Evolutionary conservation across 2,113 vertebrate genomes (phyloP).

Genomic region (Nerophis ophidion): DNA sequence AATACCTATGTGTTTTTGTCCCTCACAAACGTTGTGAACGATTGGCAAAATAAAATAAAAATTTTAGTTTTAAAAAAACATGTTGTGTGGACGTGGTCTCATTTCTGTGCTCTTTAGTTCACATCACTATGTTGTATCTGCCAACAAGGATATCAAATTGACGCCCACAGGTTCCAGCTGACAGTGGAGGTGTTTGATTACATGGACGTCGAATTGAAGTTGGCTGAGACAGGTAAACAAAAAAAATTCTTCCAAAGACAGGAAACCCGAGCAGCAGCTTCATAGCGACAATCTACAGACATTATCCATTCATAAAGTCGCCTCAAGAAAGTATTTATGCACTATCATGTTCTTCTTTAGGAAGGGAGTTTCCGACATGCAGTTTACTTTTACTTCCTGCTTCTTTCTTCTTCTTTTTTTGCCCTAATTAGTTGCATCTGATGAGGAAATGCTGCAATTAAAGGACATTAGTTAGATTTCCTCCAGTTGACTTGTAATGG

Average conservation of each 20-base stretch:
- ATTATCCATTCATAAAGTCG: neutral
- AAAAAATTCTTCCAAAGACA: conserved; percentile 40
- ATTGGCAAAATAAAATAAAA: too few relatives aligned
- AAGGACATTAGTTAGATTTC: conserved; percentile 44
- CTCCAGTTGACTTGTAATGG: conserved; percentile 21
- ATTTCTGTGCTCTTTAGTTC: neutral
- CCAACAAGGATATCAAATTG: conserved; percentile 47
- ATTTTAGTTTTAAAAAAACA: neutral
- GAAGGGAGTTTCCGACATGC: neutral
- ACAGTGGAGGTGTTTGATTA: conserved; percentile 98
- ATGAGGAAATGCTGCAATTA: conserved; percentile 55
- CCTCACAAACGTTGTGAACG: too few relatives aligned
- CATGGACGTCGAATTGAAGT: conserved; percentile 88
- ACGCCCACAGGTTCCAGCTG: conserved; percentile 87
- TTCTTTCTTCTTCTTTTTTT: conserved; percentile 8
- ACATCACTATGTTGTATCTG: conserved; percentile 20
- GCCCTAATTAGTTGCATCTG: conserved; percentile 16
- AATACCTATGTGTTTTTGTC: too few relatives aligned
- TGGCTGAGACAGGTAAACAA: conserved; percentile 86
- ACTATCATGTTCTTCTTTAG: neutral
- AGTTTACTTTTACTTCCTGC: conserved; percentile 1
- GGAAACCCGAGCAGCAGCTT: conserved; percentile 44
- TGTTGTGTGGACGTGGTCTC: neutral
- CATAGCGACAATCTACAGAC: conserved; percentile 5
- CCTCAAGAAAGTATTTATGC: neutral